phyloP scores from a whole-genome alignment of 2,113 vertebrate genomes.

The Pica pica region DNA sequence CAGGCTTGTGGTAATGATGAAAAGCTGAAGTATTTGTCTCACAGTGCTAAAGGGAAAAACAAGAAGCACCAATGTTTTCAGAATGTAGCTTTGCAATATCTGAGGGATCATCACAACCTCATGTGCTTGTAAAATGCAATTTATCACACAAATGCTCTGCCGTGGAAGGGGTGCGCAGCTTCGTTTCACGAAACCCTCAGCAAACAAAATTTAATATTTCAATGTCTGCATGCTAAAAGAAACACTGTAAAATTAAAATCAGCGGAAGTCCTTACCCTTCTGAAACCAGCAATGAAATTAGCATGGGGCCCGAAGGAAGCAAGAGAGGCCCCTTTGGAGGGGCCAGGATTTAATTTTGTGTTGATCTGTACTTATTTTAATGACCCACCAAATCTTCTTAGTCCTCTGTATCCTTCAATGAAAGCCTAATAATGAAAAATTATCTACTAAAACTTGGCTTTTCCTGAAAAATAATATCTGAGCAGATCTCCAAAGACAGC shows the following conservation, averaged over 20 bases:
- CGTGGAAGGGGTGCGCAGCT: background rate
- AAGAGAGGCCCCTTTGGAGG: background rate
- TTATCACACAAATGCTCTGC: background rate
- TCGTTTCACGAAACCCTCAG: background rate
- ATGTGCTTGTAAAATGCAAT: background rate
- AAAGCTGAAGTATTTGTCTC: background rate
- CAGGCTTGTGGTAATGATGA: background rate
- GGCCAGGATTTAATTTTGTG: background rate
- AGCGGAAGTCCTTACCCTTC: background rate
- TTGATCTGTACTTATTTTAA: background rate
- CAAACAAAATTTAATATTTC: background rate
- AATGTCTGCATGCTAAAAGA: background rate
- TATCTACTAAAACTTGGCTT: background rate
- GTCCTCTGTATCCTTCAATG: background rate
- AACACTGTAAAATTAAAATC: background rate
- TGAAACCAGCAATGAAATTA: slow-evolving; percentile 10
- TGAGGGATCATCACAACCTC: background rate
- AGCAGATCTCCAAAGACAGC: background rate
- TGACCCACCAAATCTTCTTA: background rate
- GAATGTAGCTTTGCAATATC: background rate
- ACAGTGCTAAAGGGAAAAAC: background rate
- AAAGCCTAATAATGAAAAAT: slow-evolving; percentile 14
- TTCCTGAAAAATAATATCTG: background rate
- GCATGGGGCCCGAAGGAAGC: background rate
- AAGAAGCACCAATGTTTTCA: background rate